Evolutionary conservation across 1,140 invertebrate species (phyloP).

Genomic region (Drosophila sulfurigaster): DNA sequence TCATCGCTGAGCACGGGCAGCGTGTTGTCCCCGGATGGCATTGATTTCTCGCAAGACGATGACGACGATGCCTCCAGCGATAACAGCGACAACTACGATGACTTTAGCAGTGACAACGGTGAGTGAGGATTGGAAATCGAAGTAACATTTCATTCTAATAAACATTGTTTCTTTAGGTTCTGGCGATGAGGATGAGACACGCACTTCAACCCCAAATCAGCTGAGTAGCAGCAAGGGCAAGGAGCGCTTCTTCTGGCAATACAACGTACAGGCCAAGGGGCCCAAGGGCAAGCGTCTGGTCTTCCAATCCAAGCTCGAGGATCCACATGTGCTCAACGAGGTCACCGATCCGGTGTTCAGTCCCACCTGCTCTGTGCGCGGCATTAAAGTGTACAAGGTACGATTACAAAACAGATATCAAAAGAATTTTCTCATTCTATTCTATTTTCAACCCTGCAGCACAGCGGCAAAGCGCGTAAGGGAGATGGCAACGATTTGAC

Average conservation of each 20-base stretch:
- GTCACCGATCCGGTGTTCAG: constrained; percentile 97
- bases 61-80: constrained; percentile 94
- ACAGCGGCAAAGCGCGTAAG: constrained; percentile 96
- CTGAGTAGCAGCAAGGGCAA: constrained; percentile 87
- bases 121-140: constrained; percentile 33
- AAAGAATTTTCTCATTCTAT: background rate
- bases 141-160: background rate
- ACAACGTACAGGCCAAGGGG: constrained; percentile 99
- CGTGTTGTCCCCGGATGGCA: constrained; percentile 92
- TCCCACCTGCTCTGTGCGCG: constrained; percentile 93
- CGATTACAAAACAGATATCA: background rate
- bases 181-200: constrained; percentile 89
- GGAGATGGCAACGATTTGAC: constrained; percentile 99
- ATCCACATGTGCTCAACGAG: constrained; percentile 96
- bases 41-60: constrained; percentile 93
- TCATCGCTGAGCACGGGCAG: constrained; percentile 94
- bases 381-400: constrained; percentile 91
- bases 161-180: constrained; percentile 84
- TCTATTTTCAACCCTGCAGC: constrained; percentile 46
- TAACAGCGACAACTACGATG: constrained; percentile 93
- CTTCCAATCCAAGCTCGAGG: constrained; percentile 92
- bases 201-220: constrained; percentile 85
- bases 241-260: constrained; percentile 98
- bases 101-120: constrained; percentile 93
- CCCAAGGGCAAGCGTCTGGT: constrained; percentile 96